Conservation (phyloP, 2,888 invertebrate species). For the Idaea biselata region DNA sequence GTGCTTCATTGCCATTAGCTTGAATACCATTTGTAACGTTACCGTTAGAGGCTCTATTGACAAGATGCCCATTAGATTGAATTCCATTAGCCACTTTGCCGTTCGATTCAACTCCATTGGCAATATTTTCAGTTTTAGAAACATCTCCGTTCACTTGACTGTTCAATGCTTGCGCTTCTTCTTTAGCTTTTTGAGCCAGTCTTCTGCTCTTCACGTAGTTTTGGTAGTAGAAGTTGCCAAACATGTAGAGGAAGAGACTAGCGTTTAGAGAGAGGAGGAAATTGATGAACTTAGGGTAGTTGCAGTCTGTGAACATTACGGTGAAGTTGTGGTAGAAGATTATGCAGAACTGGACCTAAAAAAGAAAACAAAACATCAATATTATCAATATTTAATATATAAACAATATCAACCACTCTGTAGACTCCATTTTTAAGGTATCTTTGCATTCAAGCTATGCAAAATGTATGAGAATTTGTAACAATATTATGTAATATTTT, state of each 20-base stretch:
- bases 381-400: not conserved
- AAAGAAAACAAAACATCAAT: not conserved
- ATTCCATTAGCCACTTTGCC: slow-evolving; percentile 8
- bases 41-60: slow-evolving; percentile 3
- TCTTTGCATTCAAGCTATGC: too few species aligned
- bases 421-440: too few species aligned
- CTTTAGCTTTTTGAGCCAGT: slow-evolving; percentile 12
- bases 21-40: slow-evolving; percentile 2
- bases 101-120: not conserved
- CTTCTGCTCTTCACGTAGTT: slow-evolving; percentile 77
- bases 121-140: not conserved
- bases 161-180: slow-evolving; percentile 1
- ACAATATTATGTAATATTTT: too few species aligned
- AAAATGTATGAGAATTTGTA: too few species aligned
- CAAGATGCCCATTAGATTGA: slow-evolving; percentile 1
- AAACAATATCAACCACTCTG: too few species aligned
- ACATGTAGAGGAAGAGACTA: slow-evolving; percentile 87
- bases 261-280: slow-evolving; percentile 85
- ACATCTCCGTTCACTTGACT: slow-evolving; percentile 6
- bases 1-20: slow-evolving; percentile 18
- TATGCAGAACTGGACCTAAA: slow-evolving; percentile 86
- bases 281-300: slow-evolving; percentile 85
- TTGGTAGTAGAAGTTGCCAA: slow-evolving; percentile 86
- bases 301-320: slow-evolving; percentile 85
- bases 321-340: slow-evolving; percentile 86